Conservation (phyloP, 2,797 vertebrate species). For the Leptatherina wallacei region DNA sequence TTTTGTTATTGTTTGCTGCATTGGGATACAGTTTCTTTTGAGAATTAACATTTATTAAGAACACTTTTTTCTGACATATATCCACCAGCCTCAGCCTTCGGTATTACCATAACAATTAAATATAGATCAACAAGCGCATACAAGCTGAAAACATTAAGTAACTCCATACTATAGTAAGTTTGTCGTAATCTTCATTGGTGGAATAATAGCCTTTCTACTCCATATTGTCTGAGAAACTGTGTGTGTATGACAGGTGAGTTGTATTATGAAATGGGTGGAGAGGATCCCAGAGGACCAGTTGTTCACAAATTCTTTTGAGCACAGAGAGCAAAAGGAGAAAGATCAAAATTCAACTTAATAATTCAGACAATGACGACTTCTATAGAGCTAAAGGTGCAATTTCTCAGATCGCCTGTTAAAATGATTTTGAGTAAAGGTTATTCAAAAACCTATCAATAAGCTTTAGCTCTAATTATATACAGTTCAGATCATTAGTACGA, state of each 20-base stretch:
- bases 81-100: background rate
- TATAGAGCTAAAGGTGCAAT: too few species aligned
- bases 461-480: too few species aligned
- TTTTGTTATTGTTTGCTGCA: background rate
- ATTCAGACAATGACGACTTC: background rate
- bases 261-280: conserved; percentile 30
- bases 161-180: background rate
- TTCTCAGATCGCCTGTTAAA: too few species aligned
- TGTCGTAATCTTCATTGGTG: background rate
- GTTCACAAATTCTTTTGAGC: conserved; percentile 34
- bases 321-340: conserved; percentile 24
- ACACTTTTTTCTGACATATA: too few species aligned
- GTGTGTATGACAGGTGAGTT: background rate
- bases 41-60: background rate
- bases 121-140: background rate
- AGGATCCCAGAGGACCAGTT: conserved; percentile 17
- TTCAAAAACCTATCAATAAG: too few species aligned
- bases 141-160: background rate
- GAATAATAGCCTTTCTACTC: background rate
- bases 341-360: conserved; percentile 25
- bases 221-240: background rate
- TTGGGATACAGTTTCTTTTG: background rate
- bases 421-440: too few species aligned
- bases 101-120: background rate
- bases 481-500: too few species aligned